Evolutionary conservation across 2,113 vertebrate genomes (phyloP).

Genomic region (Quiscalus mexicanus): DNA sequence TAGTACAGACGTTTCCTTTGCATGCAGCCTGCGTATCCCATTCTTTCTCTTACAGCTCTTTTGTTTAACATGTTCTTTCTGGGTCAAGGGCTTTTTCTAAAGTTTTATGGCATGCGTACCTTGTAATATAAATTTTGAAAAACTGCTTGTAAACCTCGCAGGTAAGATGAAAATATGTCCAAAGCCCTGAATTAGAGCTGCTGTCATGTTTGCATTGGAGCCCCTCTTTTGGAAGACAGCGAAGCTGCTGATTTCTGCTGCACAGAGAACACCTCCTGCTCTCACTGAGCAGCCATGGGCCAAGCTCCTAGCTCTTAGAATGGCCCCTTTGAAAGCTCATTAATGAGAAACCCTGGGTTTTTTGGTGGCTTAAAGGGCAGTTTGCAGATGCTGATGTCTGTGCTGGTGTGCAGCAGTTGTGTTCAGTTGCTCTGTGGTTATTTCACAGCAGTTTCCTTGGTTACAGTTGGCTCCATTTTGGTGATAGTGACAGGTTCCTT

Average conservation of each 20-base stretch:
- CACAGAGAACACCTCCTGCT: background rate
- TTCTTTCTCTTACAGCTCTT: background rate
- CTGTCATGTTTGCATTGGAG: background rate
- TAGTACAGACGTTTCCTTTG: background rate
- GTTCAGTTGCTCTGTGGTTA: background rate
- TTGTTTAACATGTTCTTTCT: background rate
- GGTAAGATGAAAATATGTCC: background rate
- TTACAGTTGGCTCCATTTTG: background rate
- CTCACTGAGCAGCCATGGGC: background rate
- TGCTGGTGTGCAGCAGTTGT: background rate
- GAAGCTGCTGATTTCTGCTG: background rate
- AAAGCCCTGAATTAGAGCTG: background rate
- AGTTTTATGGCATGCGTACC: background rate
- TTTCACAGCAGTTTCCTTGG: slow-evolving; percentile 33
- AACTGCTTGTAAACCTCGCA: background rate
- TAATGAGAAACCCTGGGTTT: background rate
- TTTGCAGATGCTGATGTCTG: background rate
- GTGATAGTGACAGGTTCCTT: background rate
- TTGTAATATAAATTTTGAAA: background rate
- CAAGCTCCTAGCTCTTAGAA: background rate
- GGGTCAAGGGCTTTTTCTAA: background rate
- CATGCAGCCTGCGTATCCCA: background rate
- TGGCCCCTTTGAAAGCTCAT: background rate
- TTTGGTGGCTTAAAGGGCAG: background rate
- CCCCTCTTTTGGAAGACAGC: background rate